Evolutionary conservation across 2,797 vertebrate genomes (phyloP).

Genomic region (Sebastes elongatus): DNA sequence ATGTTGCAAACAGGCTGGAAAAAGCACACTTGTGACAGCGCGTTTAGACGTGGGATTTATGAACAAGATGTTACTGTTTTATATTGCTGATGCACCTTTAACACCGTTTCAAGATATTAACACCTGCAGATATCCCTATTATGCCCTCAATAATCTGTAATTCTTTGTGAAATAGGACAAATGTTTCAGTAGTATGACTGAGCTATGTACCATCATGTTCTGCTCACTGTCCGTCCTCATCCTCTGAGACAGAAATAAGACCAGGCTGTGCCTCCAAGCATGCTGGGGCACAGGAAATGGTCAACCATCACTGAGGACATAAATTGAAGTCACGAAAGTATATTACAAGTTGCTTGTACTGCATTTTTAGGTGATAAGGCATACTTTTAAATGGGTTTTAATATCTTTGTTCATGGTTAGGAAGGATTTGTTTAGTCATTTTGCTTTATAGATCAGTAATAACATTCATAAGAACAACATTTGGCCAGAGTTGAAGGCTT

Average conservation of each 20-base stretch:
- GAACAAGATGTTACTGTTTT: constrained; percentile 17
- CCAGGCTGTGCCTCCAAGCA: constrained; percentile 20
- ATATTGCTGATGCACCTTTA: not conserved
- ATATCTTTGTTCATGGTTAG: not conserved
- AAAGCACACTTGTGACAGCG: constrained; percentile 42
- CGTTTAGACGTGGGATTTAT: constrained; percentile 63
- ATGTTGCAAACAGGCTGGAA: constrained; percentile 60
- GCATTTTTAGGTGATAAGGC: not conserved
- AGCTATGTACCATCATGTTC: not conserved
- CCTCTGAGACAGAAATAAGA: constrained; percentile 32
- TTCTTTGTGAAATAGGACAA: not conserved
- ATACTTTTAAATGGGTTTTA: not conserved
- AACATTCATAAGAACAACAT: not conserved
- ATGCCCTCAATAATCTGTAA: not conserved
- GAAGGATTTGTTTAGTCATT: not conserved
- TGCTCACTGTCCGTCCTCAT: not conserved
- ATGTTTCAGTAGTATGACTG: constrained; percentile 1
- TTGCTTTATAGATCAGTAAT: not conserved
- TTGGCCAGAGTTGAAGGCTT: not conserved
- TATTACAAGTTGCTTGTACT: not conserved
- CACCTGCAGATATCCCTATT: not conserved
- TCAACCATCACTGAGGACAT: constrained; percentile 27
- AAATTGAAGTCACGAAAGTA: constrained; percentile 34
- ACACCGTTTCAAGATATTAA: constrained; percentile 2
- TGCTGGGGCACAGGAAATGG: constrained; percentile 38